Evolutionary conservation across 1,140 invertebrate species (phyloP).

Genomic region (Lethrus apterus): DNA sequence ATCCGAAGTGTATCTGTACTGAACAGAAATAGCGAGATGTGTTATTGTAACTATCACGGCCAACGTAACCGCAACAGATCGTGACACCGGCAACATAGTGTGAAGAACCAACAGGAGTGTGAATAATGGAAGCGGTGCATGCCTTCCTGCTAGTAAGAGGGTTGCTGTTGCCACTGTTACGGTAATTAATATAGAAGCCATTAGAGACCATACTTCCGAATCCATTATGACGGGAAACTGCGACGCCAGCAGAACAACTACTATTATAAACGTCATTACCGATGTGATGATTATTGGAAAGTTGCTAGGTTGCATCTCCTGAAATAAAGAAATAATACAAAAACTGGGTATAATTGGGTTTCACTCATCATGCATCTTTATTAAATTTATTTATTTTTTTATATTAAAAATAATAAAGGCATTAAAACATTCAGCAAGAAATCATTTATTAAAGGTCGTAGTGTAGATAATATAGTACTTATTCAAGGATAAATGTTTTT

Average conservation of each 20-base stretch:
- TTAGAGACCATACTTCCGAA: constrained; percentile 46
- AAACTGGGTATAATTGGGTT: too few species aligned
- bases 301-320: constrained; percentile 45
- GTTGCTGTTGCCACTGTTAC: constrained; percentile 44
- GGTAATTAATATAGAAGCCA: constrained; percentile 46
- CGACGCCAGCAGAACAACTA: constrained; percentile 44
- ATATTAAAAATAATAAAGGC: too few species aligned
- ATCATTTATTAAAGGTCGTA: too few species aligned
- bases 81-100: constrained; percentile 62
- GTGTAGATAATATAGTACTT: too few species aligned
- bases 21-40: constrained; percentile 49
- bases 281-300: constrained; percentile 42
- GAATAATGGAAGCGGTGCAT: constrained; percentile 56
- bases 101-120: constrained; percentile 59
- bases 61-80: constrained; percentile 52
- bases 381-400: too few species aligned
- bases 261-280: constrained; percentile 44
- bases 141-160: constrained; percentile 44
- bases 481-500: too few species aligned
- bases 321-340: constrained; percentile 39
- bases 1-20: constrained; percentile 22
- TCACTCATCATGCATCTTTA: too few species aligned
- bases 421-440: too few species aligned
- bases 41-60: constrained; percentile 51
- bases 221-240: constrained; percentile 47